Evolutionary conservation across 2,797 vertebrate genomes (phyloP).

Genomic region (Acanthurus tractus): DNA sequence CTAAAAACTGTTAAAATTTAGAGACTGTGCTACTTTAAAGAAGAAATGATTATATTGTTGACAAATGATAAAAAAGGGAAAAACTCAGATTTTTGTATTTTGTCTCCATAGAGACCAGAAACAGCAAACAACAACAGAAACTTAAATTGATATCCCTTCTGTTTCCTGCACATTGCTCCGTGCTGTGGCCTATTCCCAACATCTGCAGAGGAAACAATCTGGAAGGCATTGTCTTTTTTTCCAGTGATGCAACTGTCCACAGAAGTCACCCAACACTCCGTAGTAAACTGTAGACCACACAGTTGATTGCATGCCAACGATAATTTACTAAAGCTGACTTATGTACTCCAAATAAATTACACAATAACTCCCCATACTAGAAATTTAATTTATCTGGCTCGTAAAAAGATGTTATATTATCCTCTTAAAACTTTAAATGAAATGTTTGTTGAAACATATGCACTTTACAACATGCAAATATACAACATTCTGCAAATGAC

Average conservation of each 20-base stretch:
- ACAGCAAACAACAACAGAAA: constrained; percentile 64
- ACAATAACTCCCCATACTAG: background rate
- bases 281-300: constrained; percentile 31
- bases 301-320: constrained; percentile 18
- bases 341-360: background rate
- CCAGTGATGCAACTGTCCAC: constrained; percentile 73
- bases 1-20: background rate
- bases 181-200: constrained; percentile 54
- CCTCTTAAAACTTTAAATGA: background rate
- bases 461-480: background rate
- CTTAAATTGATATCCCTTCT: constrained; percentile 51
- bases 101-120: constrained; percentile 65
- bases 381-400: background rate
- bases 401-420: background rate
- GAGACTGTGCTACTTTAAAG: background rate
- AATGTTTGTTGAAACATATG: background rate
- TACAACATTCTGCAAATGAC: background rate
- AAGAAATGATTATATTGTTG: background rate
- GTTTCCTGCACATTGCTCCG: constrained; percentile 63
- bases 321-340: constrained; percentile 11
- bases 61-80: background rate
- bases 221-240: constrained; percentile 79
- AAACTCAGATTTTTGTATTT: constrained; percentile 22
- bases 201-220: constrained; percentile 74
- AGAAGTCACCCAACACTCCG: constrained; percentile 41